Evolutionary conservation across 2,113 vertebrate species (phyloP).

Genomic region (Sialia sialis): DNA sequence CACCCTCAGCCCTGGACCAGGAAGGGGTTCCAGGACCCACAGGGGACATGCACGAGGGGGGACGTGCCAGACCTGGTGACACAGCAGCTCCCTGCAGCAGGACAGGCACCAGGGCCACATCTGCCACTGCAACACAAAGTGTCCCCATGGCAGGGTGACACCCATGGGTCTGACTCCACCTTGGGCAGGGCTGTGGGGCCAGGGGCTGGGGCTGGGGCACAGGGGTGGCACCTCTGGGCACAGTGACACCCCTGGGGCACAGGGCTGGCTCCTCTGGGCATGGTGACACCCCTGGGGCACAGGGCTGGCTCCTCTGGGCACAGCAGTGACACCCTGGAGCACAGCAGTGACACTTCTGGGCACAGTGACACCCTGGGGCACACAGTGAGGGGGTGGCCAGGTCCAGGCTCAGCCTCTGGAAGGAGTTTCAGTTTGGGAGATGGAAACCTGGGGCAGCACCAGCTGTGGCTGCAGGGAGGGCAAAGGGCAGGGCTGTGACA

Average conservation of each 20-base stretch:
- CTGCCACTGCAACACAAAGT: neutral
- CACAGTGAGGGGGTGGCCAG: neutral
- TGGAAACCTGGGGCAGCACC: neutral
- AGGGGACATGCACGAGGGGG: accelerated
- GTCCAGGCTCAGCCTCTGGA: neutral
- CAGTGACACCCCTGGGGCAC: accelerated
- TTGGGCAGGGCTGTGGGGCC: neutral
- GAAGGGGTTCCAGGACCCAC: neutral
- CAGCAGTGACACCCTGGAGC: neutral
- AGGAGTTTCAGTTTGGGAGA: neutral
- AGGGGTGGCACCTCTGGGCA: no score
- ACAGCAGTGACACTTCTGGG: neutral
- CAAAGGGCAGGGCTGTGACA: neutral
- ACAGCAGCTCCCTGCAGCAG: neutral
- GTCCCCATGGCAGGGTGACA: accelerated
- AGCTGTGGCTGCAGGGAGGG: accelerated
- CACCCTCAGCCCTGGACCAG: no score
- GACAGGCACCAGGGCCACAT: neutral
- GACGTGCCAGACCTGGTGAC: neutral
- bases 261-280: neutral
- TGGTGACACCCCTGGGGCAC: accelerated
- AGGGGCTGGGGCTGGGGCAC: neutral
- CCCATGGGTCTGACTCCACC: accelerated
- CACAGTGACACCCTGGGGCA: neutral
- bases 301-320: neutral